phyloP scores from a whole-genome alignment of 2,113 vertebrate genomes.

The Oxyruncus cristatus region DNA sequence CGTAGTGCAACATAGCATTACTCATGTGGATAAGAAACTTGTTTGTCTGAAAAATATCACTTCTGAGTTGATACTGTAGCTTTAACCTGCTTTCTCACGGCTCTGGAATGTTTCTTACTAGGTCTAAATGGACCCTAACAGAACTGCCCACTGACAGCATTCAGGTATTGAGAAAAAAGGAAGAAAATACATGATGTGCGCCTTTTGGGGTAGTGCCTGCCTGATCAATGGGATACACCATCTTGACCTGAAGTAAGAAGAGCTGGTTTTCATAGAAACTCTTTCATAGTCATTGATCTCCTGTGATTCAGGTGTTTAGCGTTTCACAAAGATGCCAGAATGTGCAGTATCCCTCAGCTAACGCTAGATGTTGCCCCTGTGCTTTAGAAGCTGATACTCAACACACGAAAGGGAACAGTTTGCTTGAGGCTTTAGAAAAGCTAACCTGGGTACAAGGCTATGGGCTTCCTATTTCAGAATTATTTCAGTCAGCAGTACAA shows the following conservation, averaged over 20 bases:
- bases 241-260: background rate
- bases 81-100: background rate
- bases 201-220: background rate
- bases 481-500: background rate
- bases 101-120: background rate
- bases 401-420: background rate
- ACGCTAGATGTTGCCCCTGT: constrained; percentile 29
- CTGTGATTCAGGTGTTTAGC: background rate
- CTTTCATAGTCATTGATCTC: background rate
- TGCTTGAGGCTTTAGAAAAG: background rate
- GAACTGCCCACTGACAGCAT: background rate
- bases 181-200: background rate
- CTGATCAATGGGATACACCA: background rate
- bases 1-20: background rate
- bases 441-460: background rate
- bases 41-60: background rate
- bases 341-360: background rate
- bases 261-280: background rate
- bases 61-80: background rate
- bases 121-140: background rate
- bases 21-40: background rate
- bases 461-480: background rate
- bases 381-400: background rate
- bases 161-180: background rate
- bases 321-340: accelerated